Evolutionary conservation across 2,888 invertebrate genomes (phyloP).

Genomic region (Pogonocherus hispidulus): DNA sequence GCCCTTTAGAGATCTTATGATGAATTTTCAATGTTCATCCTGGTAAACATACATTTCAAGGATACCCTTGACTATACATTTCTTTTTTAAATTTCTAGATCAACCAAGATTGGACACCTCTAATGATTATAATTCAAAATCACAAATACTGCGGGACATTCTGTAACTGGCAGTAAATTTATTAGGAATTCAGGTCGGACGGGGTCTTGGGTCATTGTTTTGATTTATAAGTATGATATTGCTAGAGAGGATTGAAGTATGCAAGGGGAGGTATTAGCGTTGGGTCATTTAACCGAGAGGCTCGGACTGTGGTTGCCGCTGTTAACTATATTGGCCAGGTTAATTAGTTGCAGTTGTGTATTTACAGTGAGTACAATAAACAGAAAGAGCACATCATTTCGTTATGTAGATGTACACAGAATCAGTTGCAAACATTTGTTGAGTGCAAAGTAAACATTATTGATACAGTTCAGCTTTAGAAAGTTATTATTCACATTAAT

Average conservation of each 20-base stretch:
- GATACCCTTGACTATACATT: too few species aligned
- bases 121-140: too few species aligned
- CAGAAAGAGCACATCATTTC: not conserved
- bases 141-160: too few species aligned
- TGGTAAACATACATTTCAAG: too few species aligned
- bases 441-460: not conserved
- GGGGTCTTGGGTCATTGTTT: slow-evolving; percentile 16
- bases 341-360: slow-evolving; percentile 33
- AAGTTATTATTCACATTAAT: too few species aligned
- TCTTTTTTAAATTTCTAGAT: too few species aligned
- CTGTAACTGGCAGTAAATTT: slow-evolving; percentile 13
- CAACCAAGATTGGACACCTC: too few species aligned
- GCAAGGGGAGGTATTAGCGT: slow-evolving; percentile 3
- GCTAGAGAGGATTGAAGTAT: not conserved
- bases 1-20: too few species aligned
- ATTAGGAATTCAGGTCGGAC: slow-evolving; percentile 11
- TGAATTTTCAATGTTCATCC: too few species aligned
- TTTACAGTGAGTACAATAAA: not conserved
- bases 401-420: not conserved
- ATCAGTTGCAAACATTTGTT: not conserved
- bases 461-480: too few species aligned
- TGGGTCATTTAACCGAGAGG: too few species aligned
- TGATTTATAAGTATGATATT: slow-evolving; percentile 25
- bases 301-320: not conserved
- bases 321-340: slow-evolving; percentile 12